These are phyloP conservation scores for Orchestia grillus DNA, from an alignment of 1,140 invertebrate genomes.

Conservation along the genomic window DNA sequence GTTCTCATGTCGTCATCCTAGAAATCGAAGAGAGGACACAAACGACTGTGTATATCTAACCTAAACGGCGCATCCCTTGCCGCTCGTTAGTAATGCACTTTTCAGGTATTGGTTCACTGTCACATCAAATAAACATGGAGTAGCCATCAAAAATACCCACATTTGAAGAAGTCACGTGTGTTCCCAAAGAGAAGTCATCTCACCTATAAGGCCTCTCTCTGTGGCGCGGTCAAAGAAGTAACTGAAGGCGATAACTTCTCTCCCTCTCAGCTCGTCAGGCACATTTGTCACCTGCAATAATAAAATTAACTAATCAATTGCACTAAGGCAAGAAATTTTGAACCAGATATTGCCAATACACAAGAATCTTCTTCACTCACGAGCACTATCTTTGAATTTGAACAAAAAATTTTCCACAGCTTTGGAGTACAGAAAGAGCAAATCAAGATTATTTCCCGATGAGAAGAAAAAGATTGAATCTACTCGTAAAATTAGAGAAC, in stretches of 20 bases:
- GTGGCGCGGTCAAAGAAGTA: slow-evolving; percentile 93
- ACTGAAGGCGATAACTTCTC: slow-evolving; percentile 80
- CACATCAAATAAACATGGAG: neutral
- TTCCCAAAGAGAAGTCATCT: neutral
- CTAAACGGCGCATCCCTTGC: too few relatives aligned
- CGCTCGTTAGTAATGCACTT: too few relatives aligned
- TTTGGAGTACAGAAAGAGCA: neutral
- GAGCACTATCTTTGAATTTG: neutral
- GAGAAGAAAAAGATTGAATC: neutral
- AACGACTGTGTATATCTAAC: too few relatives aligned
- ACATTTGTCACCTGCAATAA: slow-evolving; percentile 59
- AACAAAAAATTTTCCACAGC: neutral
- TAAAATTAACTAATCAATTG: neutral
- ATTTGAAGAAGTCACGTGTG: neutral
- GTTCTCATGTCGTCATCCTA: too few relatives aligned
- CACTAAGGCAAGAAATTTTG: neutral
- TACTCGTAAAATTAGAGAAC: too few relatives aligned
- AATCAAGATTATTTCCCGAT: neutral
- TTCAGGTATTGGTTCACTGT: too few relatives aligned
- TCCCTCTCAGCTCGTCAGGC: slow-evolving; percentile 66
- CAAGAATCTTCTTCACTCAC: neutral
- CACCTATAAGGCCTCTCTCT: slow-evolving; percentile 81
- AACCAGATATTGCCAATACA: neutral
- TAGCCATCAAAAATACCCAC: neutral
- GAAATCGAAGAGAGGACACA: too few relatives aligned